Conservation (phyloP, 2,113 vertebrate genomes). For the Myodes glareolus region DNA sequence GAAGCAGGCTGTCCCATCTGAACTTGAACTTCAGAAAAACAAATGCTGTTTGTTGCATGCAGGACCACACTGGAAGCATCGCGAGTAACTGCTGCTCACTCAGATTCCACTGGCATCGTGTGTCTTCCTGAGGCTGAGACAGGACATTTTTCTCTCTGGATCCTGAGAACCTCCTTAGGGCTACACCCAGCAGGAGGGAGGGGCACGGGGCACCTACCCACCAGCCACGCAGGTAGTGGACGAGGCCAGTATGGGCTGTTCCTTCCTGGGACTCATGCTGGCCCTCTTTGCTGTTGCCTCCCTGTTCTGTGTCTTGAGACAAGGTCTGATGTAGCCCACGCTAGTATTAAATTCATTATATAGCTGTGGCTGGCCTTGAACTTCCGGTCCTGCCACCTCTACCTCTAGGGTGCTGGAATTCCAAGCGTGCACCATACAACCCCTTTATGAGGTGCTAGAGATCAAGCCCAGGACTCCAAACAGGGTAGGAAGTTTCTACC, state of each 20-base stretch:
- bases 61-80: background rate
- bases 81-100: background rate
- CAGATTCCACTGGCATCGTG: background rate
- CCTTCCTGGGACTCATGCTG: background rate
- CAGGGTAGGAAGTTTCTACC: background rate
- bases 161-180: background rate
- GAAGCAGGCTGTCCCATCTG: background rate
- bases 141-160: fast-evolving
- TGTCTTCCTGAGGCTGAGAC: background rate
- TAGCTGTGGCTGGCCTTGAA: background rate
- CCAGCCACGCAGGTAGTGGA: background rate
- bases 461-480: background rate
- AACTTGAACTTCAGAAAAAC: background rate
- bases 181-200: background rate
- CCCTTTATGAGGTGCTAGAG: background rate
- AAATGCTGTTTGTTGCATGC: background rate
- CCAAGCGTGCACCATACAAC: background rate
- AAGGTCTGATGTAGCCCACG: background rate
- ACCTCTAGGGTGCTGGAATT: background rate
- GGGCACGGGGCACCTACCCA: background rate
- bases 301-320: too few relatives aligned
- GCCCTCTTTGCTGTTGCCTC: background rate
- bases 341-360: background rate
- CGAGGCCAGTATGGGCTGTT: fast-evolving
- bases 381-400: background rate